Conservation (phyloP, 2,797 vertebrate genomes). For the Myotis vivesi region DNA sequence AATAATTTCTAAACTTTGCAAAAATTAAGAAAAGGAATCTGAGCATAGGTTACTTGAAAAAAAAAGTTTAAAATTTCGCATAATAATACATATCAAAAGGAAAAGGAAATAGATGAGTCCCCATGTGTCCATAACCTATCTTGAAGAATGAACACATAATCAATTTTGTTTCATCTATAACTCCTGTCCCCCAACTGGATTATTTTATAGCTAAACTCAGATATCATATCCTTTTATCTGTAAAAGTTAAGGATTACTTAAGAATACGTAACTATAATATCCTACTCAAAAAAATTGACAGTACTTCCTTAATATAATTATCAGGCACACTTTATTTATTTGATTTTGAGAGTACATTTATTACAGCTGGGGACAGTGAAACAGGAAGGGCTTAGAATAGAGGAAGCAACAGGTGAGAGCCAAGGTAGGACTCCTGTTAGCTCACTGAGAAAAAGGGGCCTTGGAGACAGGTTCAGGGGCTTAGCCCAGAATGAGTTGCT, state of each 20-base stretch:
- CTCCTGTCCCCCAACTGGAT: not conserved
- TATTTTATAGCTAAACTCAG: constrained; percentile 11
- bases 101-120: not conserved
- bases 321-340: not conserved
- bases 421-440: not conserved
- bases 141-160: not conserved
- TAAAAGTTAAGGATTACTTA: not conserved
- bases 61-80: not conserved
- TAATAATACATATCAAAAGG: not conserved
- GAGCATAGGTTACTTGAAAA: not conserved
- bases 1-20: not conserved
- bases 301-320: not conserved
- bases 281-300: not conserved
- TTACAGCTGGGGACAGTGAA: not conserved
- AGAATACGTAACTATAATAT: not conserved
- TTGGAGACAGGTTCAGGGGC: too few species aligned
- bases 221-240: not conserved
- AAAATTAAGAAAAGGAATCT: not conserved
- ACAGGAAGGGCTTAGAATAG: not conserved
- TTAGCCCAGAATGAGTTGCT: too few species aligned
- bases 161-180: not conserved
- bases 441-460: too few species aligned
- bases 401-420: not conserved
- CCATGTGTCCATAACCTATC: not conserved
- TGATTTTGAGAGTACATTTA: not conserved